Evolutionary conservation across 2,888 invertebrate genomes (phyloP).

Genomic region (Labia minor): DNA sequence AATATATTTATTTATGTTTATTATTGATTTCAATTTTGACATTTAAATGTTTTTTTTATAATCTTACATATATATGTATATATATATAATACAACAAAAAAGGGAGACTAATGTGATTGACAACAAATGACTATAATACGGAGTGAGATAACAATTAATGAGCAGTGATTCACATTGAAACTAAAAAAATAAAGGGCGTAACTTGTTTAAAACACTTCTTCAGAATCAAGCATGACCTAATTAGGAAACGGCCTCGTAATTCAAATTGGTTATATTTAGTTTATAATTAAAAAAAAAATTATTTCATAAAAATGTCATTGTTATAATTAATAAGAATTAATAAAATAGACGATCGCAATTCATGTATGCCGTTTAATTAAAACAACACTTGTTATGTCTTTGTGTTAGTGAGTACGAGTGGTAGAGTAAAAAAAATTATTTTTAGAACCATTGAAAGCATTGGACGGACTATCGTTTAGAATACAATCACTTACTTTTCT

Average conservation of each 20-base stretch:
- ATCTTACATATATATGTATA: too few species aligned
- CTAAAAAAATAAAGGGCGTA: too few species aligned
- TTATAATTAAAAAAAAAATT: background rate
- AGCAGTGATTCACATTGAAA: too few species aligned
- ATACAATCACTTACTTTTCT: slow-evolving; percentile 37
- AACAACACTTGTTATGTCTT: slow-evolving; percentile 18
- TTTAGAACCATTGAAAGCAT: slow-evolving; percentile 17
- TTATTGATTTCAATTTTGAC: too few species aligned
- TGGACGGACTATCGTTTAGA: background rate
- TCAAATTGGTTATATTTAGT: background rate
- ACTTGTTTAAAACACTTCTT: background rate
- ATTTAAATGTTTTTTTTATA: too few species aligned
- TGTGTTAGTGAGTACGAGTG: slow-evolving; percentile 14
- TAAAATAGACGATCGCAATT: too few species aligned
- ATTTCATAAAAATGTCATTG: background rate
- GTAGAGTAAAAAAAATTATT: background rate
- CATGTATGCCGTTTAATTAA: background rate
- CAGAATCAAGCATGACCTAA: background rate
- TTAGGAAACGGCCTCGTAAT: background rate
- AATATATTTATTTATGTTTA: too few species aligned
- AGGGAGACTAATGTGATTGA: too few species aligned
- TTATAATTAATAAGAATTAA: too few species aligned
- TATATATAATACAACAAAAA: too few species aligned
- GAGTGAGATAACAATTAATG: too few species aligned
- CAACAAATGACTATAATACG: too few species aligned